These are phyloP conservation scores for Uromys caudimaculatus DNA, from an alignment of 2,797 vertebrate species.

Conservation along the genomic window DNA sequence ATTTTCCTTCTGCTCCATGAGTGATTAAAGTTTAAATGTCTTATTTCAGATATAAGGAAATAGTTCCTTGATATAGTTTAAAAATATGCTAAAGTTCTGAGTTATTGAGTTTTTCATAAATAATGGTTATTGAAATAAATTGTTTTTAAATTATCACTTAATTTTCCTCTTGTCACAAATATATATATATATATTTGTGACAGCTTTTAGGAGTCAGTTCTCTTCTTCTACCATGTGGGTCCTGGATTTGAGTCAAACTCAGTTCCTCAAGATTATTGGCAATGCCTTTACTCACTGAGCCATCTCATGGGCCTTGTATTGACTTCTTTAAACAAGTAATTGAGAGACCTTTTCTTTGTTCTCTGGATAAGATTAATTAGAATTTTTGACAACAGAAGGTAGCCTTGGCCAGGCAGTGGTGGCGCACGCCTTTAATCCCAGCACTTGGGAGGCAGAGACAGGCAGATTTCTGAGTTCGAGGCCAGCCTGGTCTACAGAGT, in stretches of 20 bases:
- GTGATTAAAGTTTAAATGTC: conserved; percentile 48
- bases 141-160: background rate
- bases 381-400: conserved; percentile 39
- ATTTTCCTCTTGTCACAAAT: background rate
- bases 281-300: too few relatives aligned
- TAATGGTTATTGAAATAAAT: background rate
- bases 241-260: background rate
- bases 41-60: conserved; percentile 54
- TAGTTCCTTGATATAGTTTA: conserved; percentile 45
- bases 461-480: too few relatives aligned
- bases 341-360: conserved; percentile 6
- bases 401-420: too few relatives aligned
- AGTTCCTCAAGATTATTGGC: background rate
- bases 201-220: background rate
- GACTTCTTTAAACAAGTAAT: conserved; percentile 32
- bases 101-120: background rate
- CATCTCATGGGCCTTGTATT: too few relatives aligned
- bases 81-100: conserved; percentile 45
- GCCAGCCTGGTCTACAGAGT: too few relatives aligned
- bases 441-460: too few relatives aligned
- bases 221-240: background rate
- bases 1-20: conserved; percentile 24
- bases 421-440: too few relatives aligned
- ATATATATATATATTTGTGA: background rate
- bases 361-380: conserved; percentile 50